Conservation (phyloP, 2,888 invertebrate genomes). For the Aporophyla lueneburgensis region DNA sequence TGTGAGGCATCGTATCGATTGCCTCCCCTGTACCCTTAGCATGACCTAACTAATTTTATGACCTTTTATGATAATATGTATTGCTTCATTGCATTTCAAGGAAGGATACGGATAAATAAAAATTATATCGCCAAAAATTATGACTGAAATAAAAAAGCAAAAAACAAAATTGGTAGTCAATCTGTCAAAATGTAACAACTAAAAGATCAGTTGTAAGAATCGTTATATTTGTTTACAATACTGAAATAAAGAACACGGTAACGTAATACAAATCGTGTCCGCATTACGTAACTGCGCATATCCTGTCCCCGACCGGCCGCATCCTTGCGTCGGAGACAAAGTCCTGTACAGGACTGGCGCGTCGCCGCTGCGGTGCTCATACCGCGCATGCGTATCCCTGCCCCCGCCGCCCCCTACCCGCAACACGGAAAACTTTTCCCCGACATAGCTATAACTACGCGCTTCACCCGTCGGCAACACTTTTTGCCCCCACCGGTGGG, state of each 20-base stretch:
- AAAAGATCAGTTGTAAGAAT: neutral
- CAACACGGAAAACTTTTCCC: constrained; percentile 91
- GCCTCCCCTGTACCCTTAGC: constrained; percentile 72
- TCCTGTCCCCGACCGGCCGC: constrained; percentile 58
- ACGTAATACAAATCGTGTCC: constrained; percentile 39
- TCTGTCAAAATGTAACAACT: neutral
- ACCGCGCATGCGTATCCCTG: constrained; percentile 85
- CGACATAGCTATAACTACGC: constrained; percentile 88
- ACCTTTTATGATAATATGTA: constrained; percentile 50
- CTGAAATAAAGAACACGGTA: constrained; percentile 1
- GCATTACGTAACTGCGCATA: constrained; percentile 78
- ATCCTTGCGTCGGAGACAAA: constrained; percentile 74
- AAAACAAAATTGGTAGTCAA: neutral
- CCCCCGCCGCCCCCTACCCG: constrained; percentile 83
- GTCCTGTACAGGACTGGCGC: constrained; percentile 87
- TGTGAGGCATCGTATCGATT: constrained; percentile 81
- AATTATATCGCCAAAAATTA: neutral
- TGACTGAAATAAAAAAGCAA: neutral
- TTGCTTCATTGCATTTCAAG: constrained; percentile 12
- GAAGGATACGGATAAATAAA: constrained; percentile 1
- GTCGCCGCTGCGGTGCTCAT: constrained; percentile 81
- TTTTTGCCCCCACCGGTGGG: constrained; percentile 88
- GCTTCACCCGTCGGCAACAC: constrained; percentile 90
- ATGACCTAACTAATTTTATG: constrained; percentile 75
- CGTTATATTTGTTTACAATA: neutral